Evolutionary conservation across 2,888 invertebrate genomes (phyloP).

Genomic region (Mesoligia furuncula): DNA sequence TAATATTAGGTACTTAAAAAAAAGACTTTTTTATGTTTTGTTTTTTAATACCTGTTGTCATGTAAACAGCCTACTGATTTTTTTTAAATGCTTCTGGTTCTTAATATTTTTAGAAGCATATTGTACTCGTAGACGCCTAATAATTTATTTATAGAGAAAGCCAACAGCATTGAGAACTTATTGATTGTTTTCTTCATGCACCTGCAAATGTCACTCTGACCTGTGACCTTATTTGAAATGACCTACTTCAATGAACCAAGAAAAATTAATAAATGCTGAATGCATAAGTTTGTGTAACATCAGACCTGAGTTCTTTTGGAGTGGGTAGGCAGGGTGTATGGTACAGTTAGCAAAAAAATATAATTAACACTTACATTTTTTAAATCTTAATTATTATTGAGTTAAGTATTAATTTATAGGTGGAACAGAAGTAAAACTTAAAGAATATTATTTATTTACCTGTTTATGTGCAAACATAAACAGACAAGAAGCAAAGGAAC

Average conservation of each 20-base stretch:
- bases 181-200: conserved; percentile 4
- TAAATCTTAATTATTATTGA: no score
- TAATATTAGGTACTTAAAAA: neutral
- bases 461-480: neutral
- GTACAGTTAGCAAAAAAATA: neutral
- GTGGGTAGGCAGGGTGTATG: neutral
- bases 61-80: neutral
- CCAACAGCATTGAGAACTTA: neutral
- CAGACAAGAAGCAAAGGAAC: neutral
- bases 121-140: no score
- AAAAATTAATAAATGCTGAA: conserved; percentile 5
- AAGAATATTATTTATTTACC: neutral
- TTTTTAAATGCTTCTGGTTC: neutral
- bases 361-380: neutral
- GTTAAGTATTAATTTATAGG: neutral
- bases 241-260: conserved; percentile 18
- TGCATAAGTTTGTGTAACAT: no score
- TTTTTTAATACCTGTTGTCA: neutral
- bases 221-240: conserved; percentile 25
- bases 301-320: neutral
- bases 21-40: neutral
- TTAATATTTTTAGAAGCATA: neutral
- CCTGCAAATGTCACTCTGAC: conserved; percentile 4
- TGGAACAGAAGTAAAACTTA: neutral
- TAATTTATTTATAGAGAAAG: neutral